Percentiles rank a stretch among this genome's conserved stretches.
Conservation (phyloP, 2,113 vertebrate species). For the Caranx melampygus region DNA sequence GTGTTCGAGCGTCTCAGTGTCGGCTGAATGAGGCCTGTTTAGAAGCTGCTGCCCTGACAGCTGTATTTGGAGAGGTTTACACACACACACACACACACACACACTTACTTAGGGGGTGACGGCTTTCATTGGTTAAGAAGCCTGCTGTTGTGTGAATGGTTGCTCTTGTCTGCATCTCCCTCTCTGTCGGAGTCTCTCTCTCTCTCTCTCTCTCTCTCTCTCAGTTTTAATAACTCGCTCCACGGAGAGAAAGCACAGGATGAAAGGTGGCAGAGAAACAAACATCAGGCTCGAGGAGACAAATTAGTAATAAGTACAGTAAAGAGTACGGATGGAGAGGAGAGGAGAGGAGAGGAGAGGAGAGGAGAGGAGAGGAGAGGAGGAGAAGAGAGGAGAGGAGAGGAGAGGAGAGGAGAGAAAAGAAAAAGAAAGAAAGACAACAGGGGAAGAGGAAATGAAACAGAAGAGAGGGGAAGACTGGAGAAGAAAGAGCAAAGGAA, state of each 20-base stretch:
- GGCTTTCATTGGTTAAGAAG: conserved; percentile 61
- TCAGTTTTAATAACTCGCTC: conserved; percentile 49
- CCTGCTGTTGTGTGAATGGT: conserved; percentile 65
- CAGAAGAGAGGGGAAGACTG: background rate
- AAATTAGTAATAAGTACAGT: conserved; percentile 35
- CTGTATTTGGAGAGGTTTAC: conserved; percentile 61
- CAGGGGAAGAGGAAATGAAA: background rate
- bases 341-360: too few relatives aligned
- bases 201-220: conserved; percentile 23
- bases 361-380: background rate
- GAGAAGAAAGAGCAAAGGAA: too few relatives aligned
- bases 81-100: conserved; percentile 15
- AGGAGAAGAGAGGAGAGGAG: background rate
- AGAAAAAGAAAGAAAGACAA: background rate
- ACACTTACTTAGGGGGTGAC: conserved; percentile 39
- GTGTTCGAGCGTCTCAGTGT: conserved; percentile 5
- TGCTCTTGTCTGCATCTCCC: conserved; percentile 55
- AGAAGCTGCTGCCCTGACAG: conserved; percentile 59
- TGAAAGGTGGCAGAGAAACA: conserved; percentile 11
- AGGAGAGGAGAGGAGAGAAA: background rate
- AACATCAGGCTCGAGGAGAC: background rate
- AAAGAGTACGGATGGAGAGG: background rate
- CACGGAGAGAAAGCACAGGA: background rate
- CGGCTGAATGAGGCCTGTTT: conserved; percentile 28
- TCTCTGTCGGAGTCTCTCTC: conserved; percentile 13